These are phyloP conservation scores for Gulo gulo DNA, from an alignment of 2,113 vertebrate genomes.

Conservation along the genomic window DNA sequence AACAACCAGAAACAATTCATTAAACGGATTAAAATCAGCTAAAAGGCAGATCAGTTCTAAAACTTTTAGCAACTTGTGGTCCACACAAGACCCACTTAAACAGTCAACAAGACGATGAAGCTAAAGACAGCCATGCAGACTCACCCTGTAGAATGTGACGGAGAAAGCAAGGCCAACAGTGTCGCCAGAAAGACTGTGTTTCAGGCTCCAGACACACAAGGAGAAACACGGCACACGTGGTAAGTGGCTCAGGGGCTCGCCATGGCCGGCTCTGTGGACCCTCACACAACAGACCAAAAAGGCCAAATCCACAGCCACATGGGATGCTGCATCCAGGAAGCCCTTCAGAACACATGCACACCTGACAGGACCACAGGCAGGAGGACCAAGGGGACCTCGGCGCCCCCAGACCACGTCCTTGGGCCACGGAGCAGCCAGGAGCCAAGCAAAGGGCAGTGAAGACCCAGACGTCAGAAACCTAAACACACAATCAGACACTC, in stretches of 20 bases:
- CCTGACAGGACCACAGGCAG: neutral
- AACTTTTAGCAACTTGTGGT: too few species aligned
- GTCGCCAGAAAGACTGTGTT: neutral
- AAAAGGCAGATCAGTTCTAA: fast-evolving
- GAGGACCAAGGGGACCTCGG: neutral
- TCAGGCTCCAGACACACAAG: neutral
- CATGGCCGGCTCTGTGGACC: neutral
- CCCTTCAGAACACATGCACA: neutral
- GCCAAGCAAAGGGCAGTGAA: neutral
- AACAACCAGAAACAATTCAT: too few species aligned
- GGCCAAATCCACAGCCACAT: neutral
- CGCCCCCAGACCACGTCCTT: neutral
- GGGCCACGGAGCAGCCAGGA: neutral
- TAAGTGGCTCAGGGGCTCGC: neutral
- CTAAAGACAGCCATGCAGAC: fast-evolving
- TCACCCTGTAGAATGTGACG: neutral
- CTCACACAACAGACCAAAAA: too few species aligned
- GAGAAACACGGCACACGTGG: fast-evolving
- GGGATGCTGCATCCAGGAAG: neutral
- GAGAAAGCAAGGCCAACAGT: neutral
- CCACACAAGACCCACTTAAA: neutral
- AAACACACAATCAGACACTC: neutral
- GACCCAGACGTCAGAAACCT: neutral
- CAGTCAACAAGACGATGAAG: neutral
- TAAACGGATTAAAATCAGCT: fast-evolving